Base-by-base conservation (phyloP, 2,113 vertebrate species). In the Oreocharis arfaki region DNA sequence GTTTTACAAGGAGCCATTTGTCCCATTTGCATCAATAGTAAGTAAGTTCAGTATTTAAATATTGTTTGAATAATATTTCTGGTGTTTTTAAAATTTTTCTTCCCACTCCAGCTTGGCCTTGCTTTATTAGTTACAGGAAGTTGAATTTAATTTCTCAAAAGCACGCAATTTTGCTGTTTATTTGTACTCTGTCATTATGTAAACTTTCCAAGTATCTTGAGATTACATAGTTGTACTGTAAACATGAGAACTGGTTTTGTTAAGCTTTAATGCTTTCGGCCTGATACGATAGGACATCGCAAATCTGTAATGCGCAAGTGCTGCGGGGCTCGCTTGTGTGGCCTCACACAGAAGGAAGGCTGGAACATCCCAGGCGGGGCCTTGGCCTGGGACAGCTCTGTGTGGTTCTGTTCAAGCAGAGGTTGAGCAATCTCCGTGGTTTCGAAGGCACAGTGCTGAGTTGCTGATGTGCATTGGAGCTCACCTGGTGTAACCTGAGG, bases 251-350 rank as follows among this genome's bases (percentile, higher is more conserved):
- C 26, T n/a, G 46, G 13, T 30, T 81, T 84, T 33, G 46, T 49
- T 59, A 30, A 39, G 21, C 35, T 33, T 19, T 67, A 39, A 33
- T 39, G 5, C 37, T 81, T 92, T 41, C 0, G 0, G 18, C 20
- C 39, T 75, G 18, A 11, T 18, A 5, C 0, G 8, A 3, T 7
- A 16, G 35, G 68, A 35, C 0, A 0, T n/a, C 13, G 8, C 46
- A 9, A 47, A 27, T 49, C 53, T 0, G 0, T 37, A 16, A 12
- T 5, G 15, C 3, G 37, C 0, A 0, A 42, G 21, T 19, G 13
- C 44, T 68, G 23, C 1, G 1, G 69, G 27, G 6, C 61, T 90
- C 35, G 6, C 33, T 75, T 13, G 20, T 46, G 85, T 46, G 74
- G 50, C 68, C 37, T 67, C 42, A 3, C 12, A 17, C n/a, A 59